Evolutionary conservation across 2,888 invertebrate species (phyloP), one percentile per base, ranked within the genome.

Genomic region (Nomada goodeniana): DNA sequence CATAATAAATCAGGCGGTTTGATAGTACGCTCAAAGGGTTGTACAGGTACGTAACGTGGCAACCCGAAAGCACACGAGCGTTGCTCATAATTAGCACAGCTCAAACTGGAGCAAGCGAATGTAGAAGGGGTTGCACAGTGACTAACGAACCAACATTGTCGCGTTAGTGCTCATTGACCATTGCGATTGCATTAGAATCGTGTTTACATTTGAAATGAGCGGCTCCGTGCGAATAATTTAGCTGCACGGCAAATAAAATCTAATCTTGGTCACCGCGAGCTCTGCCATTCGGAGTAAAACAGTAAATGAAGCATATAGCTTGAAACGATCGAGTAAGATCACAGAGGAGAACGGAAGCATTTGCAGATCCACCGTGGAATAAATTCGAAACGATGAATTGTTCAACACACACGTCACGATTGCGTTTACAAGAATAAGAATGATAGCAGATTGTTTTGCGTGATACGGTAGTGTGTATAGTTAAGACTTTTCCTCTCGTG

Each of bases 131-230:
- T 5, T 9, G 50, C 4, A 11, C 9, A 65, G 9, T 23, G 60
- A 70, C 70, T 74, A 81, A 83, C 76, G 70, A 76, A 76, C 59
- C 72, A 59, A 55, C 79, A 53, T 75, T 74, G 67, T 70, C 82
- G 70, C 65, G 82, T 79, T 72, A 64, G 13, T 36, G 78, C 42
- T 78, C 79, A 79, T 76, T 84, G 78, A 73, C 57, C 42, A 60
- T 59, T 52, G 55, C 44, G 23, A 15, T 29, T 42, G 50, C 23
- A 23, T 42, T 18, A 15, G 65, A 76, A 76, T 50, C 50, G 13
- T 76, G 65, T 84, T 84, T 76, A 82, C 76, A 69, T 72, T 72
- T 61, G 52, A 13, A 47, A 76, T 47, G 75, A 82, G 61, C 78
- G 26, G 68, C 47, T 50, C 29, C 52, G 53, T 20, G 47, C 61